Evolutionary conservation across 2,888 invertebrate genomes (phyloP).

Genomic region (Thumatha senex): DNA sequence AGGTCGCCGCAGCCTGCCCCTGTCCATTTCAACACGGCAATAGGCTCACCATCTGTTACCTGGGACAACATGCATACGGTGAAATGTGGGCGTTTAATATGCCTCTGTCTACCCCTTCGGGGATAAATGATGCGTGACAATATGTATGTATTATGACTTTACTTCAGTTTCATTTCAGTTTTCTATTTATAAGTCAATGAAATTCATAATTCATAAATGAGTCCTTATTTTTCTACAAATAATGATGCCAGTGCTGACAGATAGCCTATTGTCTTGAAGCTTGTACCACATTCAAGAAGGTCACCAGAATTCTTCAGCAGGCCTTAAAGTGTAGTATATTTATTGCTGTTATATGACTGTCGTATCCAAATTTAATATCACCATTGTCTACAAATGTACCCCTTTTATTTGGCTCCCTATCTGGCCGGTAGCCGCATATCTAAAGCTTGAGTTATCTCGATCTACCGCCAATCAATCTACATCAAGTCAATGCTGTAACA

Average conservation of each 20-base stretch:
- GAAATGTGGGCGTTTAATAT: too few relatives aligned
- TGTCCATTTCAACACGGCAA: too few relatives aligned
- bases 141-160: too few relatives aligned
- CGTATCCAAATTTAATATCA: constrained; percentile 40
- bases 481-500: constrained; percentile 40
- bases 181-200: neutral
- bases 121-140: too few relatives aligned
- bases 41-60: too few relatives aligned
- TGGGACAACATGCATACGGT: too few relatives aligned
- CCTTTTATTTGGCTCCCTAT: constrained; percentile 43
- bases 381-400: constrained; percentile 38
- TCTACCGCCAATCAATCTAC: constrained; percentile 65
- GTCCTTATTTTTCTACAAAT: neutral
- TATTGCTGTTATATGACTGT: constrained; percentile 40
- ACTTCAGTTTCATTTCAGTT: neutral
- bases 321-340: constrained; percentile 36
- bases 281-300: constrained; percentile 27
- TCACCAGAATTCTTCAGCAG: constrained; percentile 9
- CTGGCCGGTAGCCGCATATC: constrained; percentile 59
- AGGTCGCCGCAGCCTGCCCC: too few relatives aligned
- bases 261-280: constrained; percentile 4
- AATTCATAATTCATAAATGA: neutral
- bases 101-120: too few relatives aligned
- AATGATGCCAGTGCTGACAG: neutral
- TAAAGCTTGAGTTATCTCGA: constrained; percentile 64